phyloP scores from a whole-genome alignment of 2,113 vertebrate species.

The Phyllostomus hastatus region DNA sequence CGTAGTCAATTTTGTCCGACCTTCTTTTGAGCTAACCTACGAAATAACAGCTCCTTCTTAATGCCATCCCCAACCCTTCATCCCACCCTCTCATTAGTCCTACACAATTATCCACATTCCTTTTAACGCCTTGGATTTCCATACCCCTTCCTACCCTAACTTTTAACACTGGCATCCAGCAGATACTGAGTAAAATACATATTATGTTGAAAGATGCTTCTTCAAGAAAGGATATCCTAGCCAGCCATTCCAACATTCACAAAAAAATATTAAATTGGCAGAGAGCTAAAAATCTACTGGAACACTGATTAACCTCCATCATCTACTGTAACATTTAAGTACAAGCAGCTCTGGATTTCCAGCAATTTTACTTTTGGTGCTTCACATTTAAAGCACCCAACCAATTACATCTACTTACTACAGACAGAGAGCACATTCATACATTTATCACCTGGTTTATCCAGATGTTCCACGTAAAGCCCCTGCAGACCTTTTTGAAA shows the following conservation, averaged over 20 bases:
- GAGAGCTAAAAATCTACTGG: background rate
- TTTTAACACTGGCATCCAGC: background rate
- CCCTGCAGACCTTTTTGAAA: background rate
- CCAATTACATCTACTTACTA: background rate
- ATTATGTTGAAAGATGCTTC: background rate
- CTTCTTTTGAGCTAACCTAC: background rate
- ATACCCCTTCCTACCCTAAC: background rate
- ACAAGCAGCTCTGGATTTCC: conserved; percentile 10
- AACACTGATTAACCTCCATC: background rate
- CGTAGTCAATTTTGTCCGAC: background rate
- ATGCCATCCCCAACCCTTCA: background rate
- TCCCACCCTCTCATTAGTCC: background rate
- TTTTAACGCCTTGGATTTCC: background rate
- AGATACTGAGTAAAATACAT: background rate
- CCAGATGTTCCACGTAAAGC: background rate
- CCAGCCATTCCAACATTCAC: background rate
- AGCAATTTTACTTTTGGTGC: conserved; percentile 18
- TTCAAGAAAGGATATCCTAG: background rate
- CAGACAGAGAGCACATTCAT: background rate
- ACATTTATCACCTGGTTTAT: background rate
- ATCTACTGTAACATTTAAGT: background rate
- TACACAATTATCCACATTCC: background rate
- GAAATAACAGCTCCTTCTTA: background rate
- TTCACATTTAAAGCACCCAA: background rate
- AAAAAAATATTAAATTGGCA: background rate